Conservation (phyloP, 2,888 invertebrate genomes). For the Heliconius hortense region DNA sequence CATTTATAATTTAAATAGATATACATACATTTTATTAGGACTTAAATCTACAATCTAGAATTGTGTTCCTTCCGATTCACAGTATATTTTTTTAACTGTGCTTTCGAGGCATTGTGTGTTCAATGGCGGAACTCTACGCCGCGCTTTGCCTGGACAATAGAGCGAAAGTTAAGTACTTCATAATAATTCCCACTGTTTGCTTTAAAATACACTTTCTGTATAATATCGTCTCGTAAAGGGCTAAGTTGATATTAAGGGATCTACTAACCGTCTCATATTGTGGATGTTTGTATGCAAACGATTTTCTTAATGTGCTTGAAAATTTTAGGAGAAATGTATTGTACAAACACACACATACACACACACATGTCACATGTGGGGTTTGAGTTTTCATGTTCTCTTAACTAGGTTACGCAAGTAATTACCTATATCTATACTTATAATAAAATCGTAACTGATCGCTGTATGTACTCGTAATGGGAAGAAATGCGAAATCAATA, state of each 20-base stretch:
- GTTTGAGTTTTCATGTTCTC: background rate
- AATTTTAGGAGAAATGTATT: background rate
- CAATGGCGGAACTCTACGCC: too few species aligned
- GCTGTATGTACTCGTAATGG: too few species aligned
- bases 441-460: too few species aligned
- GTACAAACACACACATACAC: too few species aligned
- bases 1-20: too few species aligned
- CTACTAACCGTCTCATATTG: constrained; percentile 9
- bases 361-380: background rate
- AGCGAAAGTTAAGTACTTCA: background rate
- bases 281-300: constrained; percentile 18
- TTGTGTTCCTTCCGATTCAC: too few species aligned
- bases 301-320: constrained; percentile 10
- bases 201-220: constrained; percentile 6
- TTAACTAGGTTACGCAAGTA: background rate
- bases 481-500: too few species aligned
- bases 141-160: too few species aligned
- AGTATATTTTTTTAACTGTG: too few species aligned
- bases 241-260: background rate
- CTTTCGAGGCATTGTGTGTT: too few species aligned
- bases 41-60: too few species aligned
- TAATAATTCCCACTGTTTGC: background rate
- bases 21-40: too few species aligned
- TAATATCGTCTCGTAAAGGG: background rate
- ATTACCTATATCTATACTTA: background rate